Evolutionary conservation across 2,113 vertebrate species (phyloP).

Genomic region (Poeciliopsis turrubarensis): DNA sequence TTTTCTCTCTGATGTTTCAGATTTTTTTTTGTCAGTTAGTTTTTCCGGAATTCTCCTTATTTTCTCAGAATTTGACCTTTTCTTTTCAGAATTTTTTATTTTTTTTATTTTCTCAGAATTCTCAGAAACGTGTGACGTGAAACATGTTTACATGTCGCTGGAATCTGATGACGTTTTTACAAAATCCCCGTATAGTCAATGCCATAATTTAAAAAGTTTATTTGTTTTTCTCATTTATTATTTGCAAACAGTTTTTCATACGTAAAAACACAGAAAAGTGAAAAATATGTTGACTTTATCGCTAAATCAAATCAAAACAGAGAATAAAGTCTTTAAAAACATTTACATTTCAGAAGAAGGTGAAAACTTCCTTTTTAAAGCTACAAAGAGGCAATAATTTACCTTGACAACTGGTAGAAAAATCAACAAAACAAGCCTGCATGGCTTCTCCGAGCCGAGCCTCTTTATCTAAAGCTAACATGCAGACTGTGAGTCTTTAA

Average conservation of each 20-base stretch:
- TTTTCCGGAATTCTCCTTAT: too few species aligned
- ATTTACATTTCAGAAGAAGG: conserved; percentile 34
- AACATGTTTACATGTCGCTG: background rate
- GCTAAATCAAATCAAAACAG: background rate
- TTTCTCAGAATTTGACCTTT: too few species aligned
- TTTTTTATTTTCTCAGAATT: too few species aligned
- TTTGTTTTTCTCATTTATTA: conserved; percentile 53
- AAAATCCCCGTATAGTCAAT: background rate
- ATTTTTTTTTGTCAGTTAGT: too few species aligned
- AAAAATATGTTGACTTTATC: background rate
- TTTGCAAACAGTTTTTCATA: conserved; percentile 60
- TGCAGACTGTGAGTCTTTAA: background rate
- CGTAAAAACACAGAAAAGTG: conserved; percentile 45
- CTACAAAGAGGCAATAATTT: conserved; percentile 46
- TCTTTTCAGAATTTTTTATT: too few species aligned
- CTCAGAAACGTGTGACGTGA: too few species aligned
- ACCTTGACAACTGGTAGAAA: background rate
- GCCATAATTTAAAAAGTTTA: conserved; percentile 71
- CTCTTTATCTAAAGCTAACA: conserved; percentile 39
- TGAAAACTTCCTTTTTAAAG: conserved; percentile 18
- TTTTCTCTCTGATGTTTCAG: too few species aligned
- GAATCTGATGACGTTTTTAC: background rate
- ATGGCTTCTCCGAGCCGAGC: conserved; percentile 30
- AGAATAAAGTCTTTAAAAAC: background rate
- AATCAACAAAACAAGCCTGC: conserved; percentile 25